These are phyloP conservation scores for Xerus rutilus DNA, from an alignment of 2,797 vertebrate genomes.

Conservation along the genomic window DNA sequence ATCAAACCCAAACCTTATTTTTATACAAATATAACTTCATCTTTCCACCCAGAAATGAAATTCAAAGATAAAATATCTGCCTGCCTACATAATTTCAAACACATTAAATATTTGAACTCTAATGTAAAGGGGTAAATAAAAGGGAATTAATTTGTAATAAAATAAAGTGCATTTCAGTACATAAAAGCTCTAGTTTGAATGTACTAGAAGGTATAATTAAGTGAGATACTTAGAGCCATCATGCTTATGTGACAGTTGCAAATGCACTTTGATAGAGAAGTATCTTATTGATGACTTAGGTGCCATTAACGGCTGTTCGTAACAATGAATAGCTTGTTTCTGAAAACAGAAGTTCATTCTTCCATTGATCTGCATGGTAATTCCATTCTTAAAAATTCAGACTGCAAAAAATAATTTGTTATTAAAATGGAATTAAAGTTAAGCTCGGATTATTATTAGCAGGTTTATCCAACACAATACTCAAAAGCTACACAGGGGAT, in stretches of 20 bases:
- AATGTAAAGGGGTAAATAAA: background rate
- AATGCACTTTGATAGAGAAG: background rate
- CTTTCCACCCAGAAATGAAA: background rate
- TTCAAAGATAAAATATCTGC: background rate
- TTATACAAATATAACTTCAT: background rate
- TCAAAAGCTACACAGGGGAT: background rate
- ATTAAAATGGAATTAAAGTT: background rate
- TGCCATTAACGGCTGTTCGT: background rate
- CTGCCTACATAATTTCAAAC: constrained; percentile 8
- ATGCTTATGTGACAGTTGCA: background rate
- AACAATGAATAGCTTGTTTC: background rate
- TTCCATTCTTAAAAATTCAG: background rate
- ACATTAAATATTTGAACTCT: background rate
- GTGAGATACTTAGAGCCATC: background rate
- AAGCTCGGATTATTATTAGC: background rate
- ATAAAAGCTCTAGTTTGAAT: background rate
- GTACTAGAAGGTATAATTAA: rapidly evolving
- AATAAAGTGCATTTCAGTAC: background rate
- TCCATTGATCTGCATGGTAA: background rate
- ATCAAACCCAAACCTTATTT: background rate
- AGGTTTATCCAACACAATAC: background rate
- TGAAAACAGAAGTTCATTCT: background rate
- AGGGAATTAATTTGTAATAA: background rate
- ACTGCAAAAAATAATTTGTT: background rate
- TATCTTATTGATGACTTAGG: background rate